Evolutionary conservation across 2,113 vertebrate species (phyloP), one percentile per base, ranked within the genome.

Genomic region (Pachypanchax playfairii): DNA sequence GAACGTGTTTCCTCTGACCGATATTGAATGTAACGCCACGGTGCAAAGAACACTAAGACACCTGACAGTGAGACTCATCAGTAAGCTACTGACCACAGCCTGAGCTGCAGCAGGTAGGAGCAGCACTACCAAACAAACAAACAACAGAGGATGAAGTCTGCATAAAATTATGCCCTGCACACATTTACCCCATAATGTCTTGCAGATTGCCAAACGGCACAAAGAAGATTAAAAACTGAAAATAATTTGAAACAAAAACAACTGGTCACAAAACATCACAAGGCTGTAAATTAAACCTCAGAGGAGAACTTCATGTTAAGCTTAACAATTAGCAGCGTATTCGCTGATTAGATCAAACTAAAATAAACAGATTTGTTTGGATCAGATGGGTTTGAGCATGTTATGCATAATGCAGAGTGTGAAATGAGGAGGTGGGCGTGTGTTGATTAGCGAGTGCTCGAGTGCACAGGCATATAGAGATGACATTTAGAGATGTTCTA

Each of bases 401-500:
- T 54, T 22, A 39, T 60, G 48, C 49, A 60, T 12, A 53, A 43
- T 22, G 57, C 47, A 33, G 26, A 31, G 41, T 29, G 65, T 44
- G 66, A 69, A 69, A 59, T 11, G 25, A 53, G 41, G 41, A 60
- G 43, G 39, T 53, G 35, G 48, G 54, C 22, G 41, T 29, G 21
- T 21, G 66, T 12, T 70, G 41, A 53, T 20, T 54, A 39, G 18
- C 14, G n/a, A 67, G 28, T 14, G 46, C 65, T 43, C 39, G 21
- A 44, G 56, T 35, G 31, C 48, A 44, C 39, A 29, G 22, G 65
- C 28, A 42, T 44, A 38, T 26, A 44, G 55, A 58, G 56, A 53
- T 60, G 55, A 53, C 56, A 70, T 70, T 54, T 70, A 69, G 33
- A 61, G 49, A 54, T 47, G 57, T 52, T 20, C 49, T 41, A 39